Evolutionary conservation across 2,797 vertebrate genomes (phyloP), one percentile per base, ranked within the genome.

Genomic region (Premnoplex brunnescens): DNA sequence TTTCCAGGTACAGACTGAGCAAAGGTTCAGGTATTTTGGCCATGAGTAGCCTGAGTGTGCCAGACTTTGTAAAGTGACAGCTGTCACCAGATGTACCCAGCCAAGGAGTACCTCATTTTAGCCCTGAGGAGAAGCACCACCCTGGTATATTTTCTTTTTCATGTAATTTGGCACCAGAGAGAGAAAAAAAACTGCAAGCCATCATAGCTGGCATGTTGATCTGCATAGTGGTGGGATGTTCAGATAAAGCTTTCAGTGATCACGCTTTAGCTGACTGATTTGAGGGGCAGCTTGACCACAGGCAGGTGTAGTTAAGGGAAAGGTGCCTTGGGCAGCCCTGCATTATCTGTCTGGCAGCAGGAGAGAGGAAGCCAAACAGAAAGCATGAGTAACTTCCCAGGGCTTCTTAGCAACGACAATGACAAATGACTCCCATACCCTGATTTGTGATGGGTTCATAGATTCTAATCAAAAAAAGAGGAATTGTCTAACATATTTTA

Each of bases 151-250:
- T 85, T 49, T 72, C 32, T 60, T 85, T 51, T 69, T 62, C 24
- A 1, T 55, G 28, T 80, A 14, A 22, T 74, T 71, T 93, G 52
- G 37, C 60, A 77, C 12, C 15, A 72, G 54, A 28, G 64, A 52
- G 8, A 1, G 1, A 36, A n/a, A 56, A 86, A 86, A 79, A 28
- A 18, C 23, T 76, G 37, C 16, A 59, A 21, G 19, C 44, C 37
- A 20, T 59, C 0, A 0, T 44, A 1, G 1, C 39, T 80, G 41
- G 34, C 27, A 7, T 3, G 1, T n/a, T 2, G 3, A 8, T 49
- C n/a, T 89, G 54, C 2, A 0, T 56, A 14, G 39, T 7, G 27
- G 27, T 80, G 55, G 66, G 55, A 63, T 2, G 2, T 36, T 52
- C 66, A 81, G 34, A 14, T 58, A 48, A 56, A 64, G 18, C 41